Evolutionary conservation across 2,113 vertebrate genomes (phyloP).

Genomic region (Nansenia antarctica): DNA sequence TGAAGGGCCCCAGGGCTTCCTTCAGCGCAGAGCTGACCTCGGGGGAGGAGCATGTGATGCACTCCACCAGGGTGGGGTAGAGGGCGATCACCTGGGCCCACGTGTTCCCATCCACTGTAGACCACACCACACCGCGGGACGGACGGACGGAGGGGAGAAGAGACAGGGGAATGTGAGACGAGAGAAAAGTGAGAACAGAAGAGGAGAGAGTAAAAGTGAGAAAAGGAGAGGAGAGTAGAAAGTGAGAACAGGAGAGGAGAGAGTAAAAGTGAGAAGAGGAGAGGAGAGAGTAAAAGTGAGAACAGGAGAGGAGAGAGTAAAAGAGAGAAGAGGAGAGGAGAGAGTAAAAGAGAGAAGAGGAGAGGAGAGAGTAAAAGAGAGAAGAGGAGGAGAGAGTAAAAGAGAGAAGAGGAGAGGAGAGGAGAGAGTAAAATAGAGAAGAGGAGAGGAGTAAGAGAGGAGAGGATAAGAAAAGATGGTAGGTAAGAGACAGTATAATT

Average conservation of each 20-base stretch:
- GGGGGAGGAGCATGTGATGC: slow-evolving; percentile 93
- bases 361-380: slow-evolving; percentile 18
- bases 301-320: neutral
- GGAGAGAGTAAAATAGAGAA: neutral
- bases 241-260: neutral
- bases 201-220: neutral
- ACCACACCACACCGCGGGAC: neutral
- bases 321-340: slow-evolving; percentile 44
- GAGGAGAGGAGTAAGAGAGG: slow-evolving; percentile 20
- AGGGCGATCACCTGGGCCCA: slow-evolving; percentile 97
- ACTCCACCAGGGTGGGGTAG: slow-evolving; percentile 96
- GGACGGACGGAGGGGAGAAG: neutral
- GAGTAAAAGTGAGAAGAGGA: neutral
- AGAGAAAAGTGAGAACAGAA: slow-evolving; percentile 45
- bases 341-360: neutral
- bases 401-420: slow-evolving; percentile 44
- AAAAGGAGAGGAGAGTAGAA: neutral
- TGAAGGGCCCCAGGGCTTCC: slow-evolving; percentile 95
- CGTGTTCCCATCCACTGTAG: slow-evolving; percentile 91
- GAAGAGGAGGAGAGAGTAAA: neutral
- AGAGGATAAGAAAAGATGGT: neutral
- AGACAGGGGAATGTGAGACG: neutral
- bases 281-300: neutral
- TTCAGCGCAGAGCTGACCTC: slow-evolving; percentile 97
- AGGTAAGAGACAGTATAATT: neutral